Evolutionary conservation across 2,113 vertebrate species (phyloP).

Genomic region (Nerophis lumbriciformis): DNA sequence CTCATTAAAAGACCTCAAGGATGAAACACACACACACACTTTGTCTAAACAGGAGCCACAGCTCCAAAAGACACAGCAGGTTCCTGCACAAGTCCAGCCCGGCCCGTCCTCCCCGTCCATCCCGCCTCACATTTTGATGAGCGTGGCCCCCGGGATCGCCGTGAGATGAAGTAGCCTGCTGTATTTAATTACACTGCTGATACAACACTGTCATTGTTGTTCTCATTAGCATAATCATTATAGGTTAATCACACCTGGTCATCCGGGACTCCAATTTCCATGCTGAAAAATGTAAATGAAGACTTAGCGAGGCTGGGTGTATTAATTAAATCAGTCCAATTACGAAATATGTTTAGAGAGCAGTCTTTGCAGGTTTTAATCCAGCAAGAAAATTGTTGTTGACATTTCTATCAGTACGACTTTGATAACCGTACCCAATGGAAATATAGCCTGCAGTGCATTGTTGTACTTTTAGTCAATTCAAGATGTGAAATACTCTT

Average conservation of each 20-base stretch:
- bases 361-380: constrained; percentile 9
- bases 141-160: constrained; percentile 21
- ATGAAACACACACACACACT: constrained; percentile 18
- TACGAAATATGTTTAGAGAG: constrained; percentile 16
- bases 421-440: not conserved
- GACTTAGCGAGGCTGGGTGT: constrained; percentile 18
- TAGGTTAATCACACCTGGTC: constrained; percentile 42
- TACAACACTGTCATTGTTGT: constrained; percentile 33
- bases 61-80: constrained; percentile 25
- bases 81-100: constrained; percentile 12
- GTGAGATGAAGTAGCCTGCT: constrained; percentile 40
- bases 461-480: not conserved
- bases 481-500: not conserved
- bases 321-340: constrained; percentile 24
- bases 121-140: constrained; percentile 25
- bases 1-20: constrained; percentile 33
- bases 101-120: constrained; percentile 14
- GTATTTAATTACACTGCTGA: constrained; percentile 35
- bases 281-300: constrained; percentile 40
- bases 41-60: constrained; percentile 22
- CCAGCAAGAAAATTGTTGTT: constrained; percentile 1
- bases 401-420: not conserved
- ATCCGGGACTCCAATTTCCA: constrained; percentile 28
- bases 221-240: constrained; percentile 38
- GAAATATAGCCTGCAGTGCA: not conserved